Evolutionary conservation across 2,888 invertebrate genomes (phyloP), one percentile per base, ranked within the genome.

Genomic region (Spicauda simplicius): DNA sequence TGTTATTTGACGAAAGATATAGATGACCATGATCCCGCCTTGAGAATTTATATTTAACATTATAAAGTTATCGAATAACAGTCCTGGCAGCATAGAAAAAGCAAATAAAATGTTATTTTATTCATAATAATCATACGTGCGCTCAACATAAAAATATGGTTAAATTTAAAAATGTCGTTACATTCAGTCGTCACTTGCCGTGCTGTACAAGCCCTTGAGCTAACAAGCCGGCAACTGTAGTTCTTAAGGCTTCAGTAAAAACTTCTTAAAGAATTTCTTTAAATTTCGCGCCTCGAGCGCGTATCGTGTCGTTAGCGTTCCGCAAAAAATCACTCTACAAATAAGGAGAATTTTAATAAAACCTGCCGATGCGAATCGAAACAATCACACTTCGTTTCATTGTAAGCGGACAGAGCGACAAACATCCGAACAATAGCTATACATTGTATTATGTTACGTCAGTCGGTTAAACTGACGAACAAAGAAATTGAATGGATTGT

Each of bases 311-410:
- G 71, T 70, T 71, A 71, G 68, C 63, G 53, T 52, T 57, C 54
- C 52, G 56, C 64, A 69, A 71, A 71, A 69, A 72, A 67, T 65
- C 70, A 48, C 19, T 55, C 65, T 50, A 83, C 82, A 81, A 81
- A 80, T 80, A 85, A 82, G 82, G 80, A 80, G 84, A 84, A 86
- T 86, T 86, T 86, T 86, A 85, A 84, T 86, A 87, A 87, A 88
- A 87, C 77, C 76, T 78, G 76, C 73, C 79, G 83, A 83, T 80
- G 81, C 78, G 85, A 82, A 81, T 83, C 84, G 81, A 82, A 82
- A 88, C 85, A 80, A 81, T 84, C 83, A 87, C 81, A 76, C 79
- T 78, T 82, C 77, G 80, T 80, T 83, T 84, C 82, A 82, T 84
- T 82, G 83, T 82, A 79, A 76, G 37, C 37, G 73, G 77, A 80